Percentiles rank a stretch among this genome's conserved stretches.
These are phyloP conservation scores for Drosophila nebulosa DNA, from an alignment of 1,140 invertebrate species.

Conservation along the genomic window DNA sequence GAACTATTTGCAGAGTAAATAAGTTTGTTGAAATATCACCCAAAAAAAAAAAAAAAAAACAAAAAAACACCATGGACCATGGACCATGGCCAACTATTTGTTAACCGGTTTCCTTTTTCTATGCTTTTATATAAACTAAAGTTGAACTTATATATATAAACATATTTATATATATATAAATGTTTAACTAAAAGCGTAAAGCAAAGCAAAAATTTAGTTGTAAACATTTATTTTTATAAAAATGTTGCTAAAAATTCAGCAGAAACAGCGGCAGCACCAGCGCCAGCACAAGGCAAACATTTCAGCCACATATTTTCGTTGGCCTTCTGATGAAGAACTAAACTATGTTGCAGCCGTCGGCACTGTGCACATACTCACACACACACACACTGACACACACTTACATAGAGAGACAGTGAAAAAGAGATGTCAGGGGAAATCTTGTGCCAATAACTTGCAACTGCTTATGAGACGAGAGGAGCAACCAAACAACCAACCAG, in stretches of 20 bases:
- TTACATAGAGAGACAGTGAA: background rate
- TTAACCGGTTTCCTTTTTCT: constrained; percentile 17
- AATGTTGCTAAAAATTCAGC: constrained; percentile 70
- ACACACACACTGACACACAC: background rate
- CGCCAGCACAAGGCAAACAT: constrained; percentile 62
- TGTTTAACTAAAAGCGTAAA: constrained; percentile 53
- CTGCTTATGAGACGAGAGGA: constrained; percentile 64
- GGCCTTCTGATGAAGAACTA: constrained; percentile 29
- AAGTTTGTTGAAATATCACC: constrained; percentile 68
- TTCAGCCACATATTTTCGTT: constrained; percentile 62
- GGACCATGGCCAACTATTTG: constrained; percentile 62
- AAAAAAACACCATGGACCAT: constrained; percentile 1
- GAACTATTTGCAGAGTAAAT: constrained; percentile 69
- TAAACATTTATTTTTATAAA: constrained; percentile 68
- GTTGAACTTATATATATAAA: constrained; percentile 39
- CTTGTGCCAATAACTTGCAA: constrained; percentile 72
- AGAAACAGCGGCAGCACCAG: background rate
- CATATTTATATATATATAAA: background rate
- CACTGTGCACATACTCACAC: constrained; percentile 3
- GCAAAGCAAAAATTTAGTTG: constrained; percentile 55
- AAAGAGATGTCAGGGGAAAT: constrained; percentile 60
- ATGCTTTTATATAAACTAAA: constrained; percentile 64
- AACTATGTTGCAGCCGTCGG: constrained; percentile 53
- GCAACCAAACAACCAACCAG: constrained; percentile 9
- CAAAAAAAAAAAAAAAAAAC: too few relatives aligned